Evolutionary conservation across 2,888 invertebrate species (phyloP), one percentile per base, ranked within the genome.

Genomic region (Idaea biselata): DNA sequence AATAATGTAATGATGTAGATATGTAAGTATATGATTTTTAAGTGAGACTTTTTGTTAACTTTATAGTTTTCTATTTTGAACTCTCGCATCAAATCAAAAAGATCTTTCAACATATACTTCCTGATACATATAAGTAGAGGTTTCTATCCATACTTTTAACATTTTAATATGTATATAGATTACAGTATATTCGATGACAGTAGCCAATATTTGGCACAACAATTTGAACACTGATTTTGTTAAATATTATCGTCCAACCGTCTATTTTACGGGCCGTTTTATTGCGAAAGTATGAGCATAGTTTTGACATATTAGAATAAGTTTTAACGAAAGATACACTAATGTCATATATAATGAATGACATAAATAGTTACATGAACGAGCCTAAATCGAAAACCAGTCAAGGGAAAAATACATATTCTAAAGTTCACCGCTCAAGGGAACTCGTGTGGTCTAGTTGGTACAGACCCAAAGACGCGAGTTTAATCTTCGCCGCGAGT

Each of bases 171-270:
- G 6, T 44, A 44, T 8, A 44, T 44, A 44, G 44, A 44, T 8
- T 7, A 7, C 44, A 44, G 44, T 2, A 73, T 76, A 73, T 72
- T 73, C 71, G 71, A 69, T 71, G 68, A 57, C 53, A 72, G 75
- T 71, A 73, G 84, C 88, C 87, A 84, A 80, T 69, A 69, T 84
- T 89, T 89, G 89, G 89, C 89, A 89, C 88, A 84, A 70, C 77
- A 73, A 69, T 73, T 76, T 88, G 86, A 88, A 88, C 88, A 88
- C 87, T 80, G 79, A 73, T 69, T 68, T 68, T 67, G 69, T 66
- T 69, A 44, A 25, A 25, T 25, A 25, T 25, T 25, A 25, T 25
- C 25, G 25, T 25, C 25, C 25, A 25, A 25, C n/a, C n/a, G n/a
- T n/a, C n/a, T n/a, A n/a, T 25, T 25, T 25, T 25, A 25, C 25